A percentile compares a stretch with the other conserved stretches of the same genome.
Evolutionary conservation across 2,888 invertebrate species (phyloP).

Genomic region (Drosophila koepferae): DNA sequence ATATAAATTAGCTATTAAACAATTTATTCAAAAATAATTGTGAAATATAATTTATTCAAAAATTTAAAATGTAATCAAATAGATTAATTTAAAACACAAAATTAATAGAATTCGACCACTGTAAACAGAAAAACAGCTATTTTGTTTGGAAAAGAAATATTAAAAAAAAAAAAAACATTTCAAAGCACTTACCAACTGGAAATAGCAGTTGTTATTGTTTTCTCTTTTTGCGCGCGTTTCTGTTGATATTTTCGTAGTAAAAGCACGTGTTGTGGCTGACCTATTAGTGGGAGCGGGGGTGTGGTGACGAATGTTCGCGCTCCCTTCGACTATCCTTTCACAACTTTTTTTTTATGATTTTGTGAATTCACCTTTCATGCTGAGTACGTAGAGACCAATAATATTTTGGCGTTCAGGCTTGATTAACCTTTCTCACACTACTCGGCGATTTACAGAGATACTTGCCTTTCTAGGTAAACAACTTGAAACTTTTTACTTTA

Average conservation of each 20-base stretch:
- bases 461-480: conserved; percentile 25
- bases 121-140: conserved; percentile 36
- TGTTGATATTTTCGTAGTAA: conserved; percentile 51
- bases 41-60: background rate
- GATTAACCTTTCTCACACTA: conserved; percentile 36
- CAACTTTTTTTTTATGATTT: conserved; percentile 23
- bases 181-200: conserved; percentile 64
- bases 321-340: conserved; percentile 19
- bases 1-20: too few species aligned
- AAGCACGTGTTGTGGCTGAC: conserved; percentile 60
- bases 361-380: conserved; percentile 40
- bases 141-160: conserved; percentile 30
- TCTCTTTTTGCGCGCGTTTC: conserved; percentile 28
- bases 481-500: background rate
- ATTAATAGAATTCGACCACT: conserved; percentile 27
- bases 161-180: conserved; percentile 26
- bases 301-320: conserved; percentile 11
- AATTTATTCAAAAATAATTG: background rate
- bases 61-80: background rate
- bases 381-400: conserved; percentile 9
- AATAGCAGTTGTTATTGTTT: conserved; percentile 37
- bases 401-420: conserved; percentile 10
- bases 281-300: conserved; percentile 21
- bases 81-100: background rate
- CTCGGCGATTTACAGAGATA: conserved; percentile 49